A percentile compares a stretch with the other conserved stretches of the same genome.
Evolutionary conservation across 2,797 vertebrate species (phyloP).

Genomic region (Enteromius anoplus): DNA sequence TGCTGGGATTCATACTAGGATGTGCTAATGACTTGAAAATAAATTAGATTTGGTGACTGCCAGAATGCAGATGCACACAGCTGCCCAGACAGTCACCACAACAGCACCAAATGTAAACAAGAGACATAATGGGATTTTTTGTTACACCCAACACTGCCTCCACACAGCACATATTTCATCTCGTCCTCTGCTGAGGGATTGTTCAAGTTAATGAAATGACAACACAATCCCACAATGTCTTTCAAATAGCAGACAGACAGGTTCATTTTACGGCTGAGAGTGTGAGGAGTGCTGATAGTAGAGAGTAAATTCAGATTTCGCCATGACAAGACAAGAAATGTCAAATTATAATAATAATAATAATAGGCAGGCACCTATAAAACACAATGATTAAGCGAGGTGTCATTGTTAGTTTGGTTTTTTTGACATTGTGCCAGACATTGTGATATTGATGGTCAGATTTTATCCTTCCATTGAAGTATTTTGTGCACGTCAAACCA

Average conservation of each 20-base stretch:
- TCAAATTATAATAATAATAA: background rate
- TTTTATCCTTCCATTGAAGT: background rate
- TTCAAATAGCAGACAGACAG: background rate
- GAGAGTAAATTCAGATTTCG: background rate
- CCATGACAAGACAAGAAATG: background rate
- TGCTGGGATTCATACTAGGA: constrained; percentile 12
- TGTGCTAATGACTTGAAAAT: constrained; percentile 35
- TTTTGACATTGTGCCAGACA: background rate
- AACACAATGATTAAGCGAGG: background rate
- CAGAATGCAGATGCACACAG: background rate
- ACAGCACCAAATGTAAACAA: constrained; percentile 13
- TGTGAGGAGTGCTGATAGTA: background rate
- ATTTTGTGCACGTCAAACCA: background rate
- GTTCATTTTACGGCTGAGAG: constrained; percentile 3
- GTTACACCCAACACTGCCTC: background rate
- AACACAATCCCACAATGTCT: constrained; percentile 25
- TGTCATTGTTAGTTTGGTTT: background rate
- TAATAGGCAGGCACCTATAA: background rate
- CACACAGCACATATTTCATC: background rate
- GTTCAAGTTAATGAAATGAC: constrained; percentile 31
- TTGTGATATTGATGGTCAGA: background rate
- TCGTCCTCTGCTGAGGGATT: background rate
- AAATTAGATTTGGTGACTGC: constrained; percentile 33
- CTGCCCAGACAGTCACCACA: constrained; percentile 11
- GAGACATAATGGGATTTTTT: background rate